These are phyloP conservation scores for Lepus townsendii DNA, from an alignment of 2,797 vertebrate genomes.

Conservation along the genomic window DNA sequence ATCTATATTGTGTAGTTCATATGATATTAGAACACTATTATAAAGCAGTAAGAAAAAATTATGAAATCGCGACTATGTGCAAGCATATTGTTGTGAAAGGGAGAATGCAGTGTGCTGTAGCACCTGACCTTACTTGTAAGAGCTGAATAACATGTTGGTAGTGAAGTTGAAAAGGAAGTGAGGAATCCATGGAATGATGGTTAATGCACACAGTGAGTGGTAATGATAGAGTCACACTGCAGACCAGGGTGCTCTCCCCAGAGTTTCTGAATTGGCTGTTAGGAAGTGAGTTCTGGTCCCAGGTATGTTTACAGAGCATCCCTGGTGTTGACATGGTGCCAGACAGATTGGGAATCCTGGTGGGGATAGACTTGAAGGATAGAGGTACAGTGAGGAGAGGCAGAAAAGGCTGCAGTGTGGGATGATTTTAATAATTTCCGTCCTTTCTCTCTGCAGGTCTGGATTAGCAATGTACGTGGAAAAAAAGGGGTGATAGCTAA, in stretches of 20 bases:
- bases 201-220: no score
- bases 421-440: background rate
- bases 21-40: no score
- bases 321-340: background rate
- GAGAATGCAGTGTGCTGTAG: no score
- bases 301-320: background rate
- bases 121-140: no score
- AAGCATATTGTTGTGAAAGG: no score
- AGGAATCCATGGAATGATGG: no score
- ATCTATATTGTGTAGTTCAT: no score
- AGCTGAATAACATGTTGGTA: no score
- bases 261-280: background rate
- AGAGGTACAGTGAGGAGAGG: background rate
- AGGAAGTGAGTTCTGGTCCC: background rate
- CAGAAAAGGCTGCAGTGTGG: background rate
- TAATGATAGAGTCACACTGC: background rate
- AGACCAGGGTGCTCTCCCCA: background rate
- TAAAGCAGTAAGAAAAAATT: no score
- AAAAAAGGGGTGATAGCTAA: conserved; percentile 92
- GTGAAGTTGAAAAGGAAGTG: no score
- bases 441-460: conserved; percentile 87
- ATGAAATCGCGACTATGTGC: no score
- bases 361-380: background rate
- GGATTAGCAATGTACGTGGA: conserved; percentile 90
- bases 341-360: background rate